Percentiles rank a stretch among this genome's conserved stretches.
These are phyloP conservation scores for Eupristina koningsbergeri DNA, from an alignment of 1,140 invertebrate genomes.

Conservation along the genomic window DNA sequence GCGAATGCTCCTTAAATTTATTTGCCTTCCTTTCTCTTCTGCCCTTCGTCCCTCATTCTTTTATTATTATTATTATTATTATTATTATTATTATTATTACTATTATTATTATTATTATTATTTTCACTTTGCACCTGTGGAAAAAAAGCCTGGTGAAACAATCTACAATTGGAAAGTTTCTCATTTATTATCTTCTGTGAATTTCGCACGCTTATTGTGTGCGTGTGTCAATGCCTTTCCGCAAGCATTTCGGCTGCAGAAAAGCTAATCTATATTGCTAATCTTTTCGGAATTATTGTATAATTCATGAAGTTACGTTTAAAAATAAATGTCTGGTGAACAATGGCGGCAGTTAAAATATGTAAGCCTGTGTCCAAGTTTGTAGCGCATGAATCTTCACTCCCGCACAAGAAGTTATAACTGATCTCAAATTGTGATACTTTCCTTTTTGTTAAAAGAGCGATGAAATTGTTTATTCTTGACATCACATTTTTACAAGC, in stretches of 20 bases:
- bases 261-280: conserved; percentile 3
- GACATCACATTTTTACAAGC: conserved; percentile 7
- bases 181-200: neutral
- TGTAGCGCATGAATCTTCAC: neutral
- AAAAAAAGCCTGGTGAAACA: neutral
- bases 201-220: neutral
- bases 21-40: neutral
- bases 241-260: neutral
- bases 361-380: neutral
- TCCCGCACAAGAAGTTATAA: neutral
- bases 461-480: conserved; percentile 1
- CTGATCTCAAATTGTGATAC: too few species aligned
- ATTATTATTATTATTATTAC: too few species aligned
- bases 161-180: conserved; percentile 3
- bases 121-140: neutral
- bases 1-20: neutral
- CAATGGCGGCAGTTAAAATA: neutral
- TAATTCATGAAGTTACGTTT: neutral
- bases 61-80: too few species aligned
- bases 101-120: too few species aligned
- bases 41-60: neutral
- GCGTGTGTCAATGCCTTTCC: neutral
- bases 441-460: neutral
- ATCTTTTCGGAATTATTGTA: neutral
- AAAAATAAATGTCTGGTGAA: neutral